Base-by-base conservation (phyloP, 2,888 invertebrate genomes). In the Lepetodrilus schrolli region DNA sequence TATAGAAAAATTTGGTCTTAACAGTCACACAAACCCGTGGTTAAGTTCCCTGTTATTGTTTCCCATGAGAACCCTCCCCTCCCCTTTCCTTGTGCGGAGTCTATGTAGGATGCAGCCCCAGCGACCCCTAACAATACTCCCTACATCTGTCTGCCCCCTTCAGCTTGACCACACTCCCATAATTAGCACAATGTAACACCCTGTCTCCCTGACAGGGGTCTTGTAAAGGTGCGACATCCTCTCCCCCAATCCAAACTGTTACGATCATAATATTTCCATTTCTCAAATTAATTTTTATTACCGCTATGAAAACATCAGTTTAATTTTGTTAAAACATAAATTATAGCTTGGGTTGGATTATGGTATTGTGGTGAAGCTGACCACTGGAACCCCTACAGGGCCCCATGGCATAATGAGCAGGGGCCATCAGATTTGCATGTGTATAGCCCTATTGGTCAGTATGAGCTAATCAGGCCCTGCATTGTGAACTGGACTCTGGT, bases 381-480 rank as follows among this genome's bases (percentile, higher is more conserved):
- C 13, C 58, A 17, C 34, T n/a, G 17, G 13, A 58, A 23, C 58
- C 58, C 58, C 13, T 0, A 2, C 26, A 34, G 58, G 58, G 30
- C 58, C 58, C 58, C n/a, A 30, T 58, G 58, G 34, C 30, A 58
- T 58, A 58, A 58, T 58, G 30, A 58, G 58, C 58, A 8, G 26
- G 30, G 58, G 58, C 26, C 58, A 58, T 58, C 58, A 30, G 58
- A 58, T 58, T 58, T 58, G 58, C 58, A 58, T 58, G 58, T 58
- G 58, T 58, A 58, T 58, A 30, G 58, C 58, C 58, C 58, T 58
- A 58, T 58, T 58, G 58, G 58, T 58, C 58, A 58, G 58, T 58
- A 58, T 58, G 58, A 58, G 58, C 58, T 58, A 58, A 58, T 58
- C 58, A 58, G 58, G 30, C 7, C 17, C 21, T 26, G 58, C 58